A percentile compares a stretch with the other conserved stretches of the same genome.
Conservation (phyloP, 35 echinoderm and acorn worm species). For the Apostichopus parvimensis region DNA sequence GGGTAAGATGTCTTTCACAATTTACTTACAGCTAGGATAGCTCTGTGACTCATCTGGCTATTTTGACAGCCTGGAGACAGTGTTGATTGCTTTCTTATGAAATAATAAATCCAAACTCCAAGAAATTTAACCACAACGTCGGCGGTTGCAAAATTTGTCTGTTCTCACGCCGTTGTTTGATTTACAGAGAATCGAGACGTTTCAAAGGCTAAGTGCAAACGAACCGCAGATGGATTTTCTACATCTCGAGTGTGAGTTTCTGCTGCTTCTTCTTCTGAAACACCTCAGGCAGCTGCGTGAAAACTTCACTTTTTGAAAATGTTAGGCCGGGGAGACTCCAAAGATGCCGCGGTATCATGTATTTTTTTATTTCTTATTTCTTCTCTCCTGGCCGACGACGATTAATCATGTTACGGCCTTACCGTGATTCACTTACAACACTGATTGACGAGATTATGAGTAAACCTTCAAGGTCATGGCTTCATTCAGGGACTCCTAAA, state of each 20-base stretch:
- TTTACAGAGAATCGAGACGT: neutral
- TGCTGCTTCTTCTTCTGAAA: neutral
- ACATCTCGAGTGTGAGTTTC: neutral
- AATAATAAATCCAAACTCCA: neutral
- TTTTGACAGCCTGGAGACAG: neutral
- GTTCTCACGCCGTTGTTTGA: neutral
- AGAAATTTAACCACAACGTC: neutral
- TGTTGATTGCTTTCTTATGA: neutral
- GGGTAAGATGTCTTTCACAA: neutral
- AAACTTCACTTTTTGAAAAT: neutral
- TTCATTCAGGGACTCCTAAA: neutral
- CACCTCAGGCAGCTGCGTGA: neutral
- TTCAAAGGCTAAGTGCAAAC: slow-evolving; percentile 8
- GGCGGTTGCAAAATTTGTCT: neutral
- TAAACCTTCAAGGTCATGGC: neutral
- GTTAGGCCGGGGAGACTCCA: slow-evolving; percentile 1
- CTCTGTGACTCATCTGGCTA: neutral
- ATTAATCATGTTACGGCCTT: slow-evolving; percentile 30
- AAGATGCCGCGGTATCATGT: neutral
- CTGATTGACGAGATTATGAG: neutral
- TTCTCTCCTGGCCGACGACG: neutral
- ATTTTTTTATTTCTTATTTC: neutral
- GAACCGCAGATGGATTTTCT: neutral
- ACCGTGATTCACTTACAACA: slow-evolving; percentile 30
- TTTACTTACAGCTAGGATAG: neutral